Evolutionary conservation across 2,888 invertebrate species (phyloP), one percentile per base, ranked within the genome.

Genomic region (Palloptera scutellata): DNA sequence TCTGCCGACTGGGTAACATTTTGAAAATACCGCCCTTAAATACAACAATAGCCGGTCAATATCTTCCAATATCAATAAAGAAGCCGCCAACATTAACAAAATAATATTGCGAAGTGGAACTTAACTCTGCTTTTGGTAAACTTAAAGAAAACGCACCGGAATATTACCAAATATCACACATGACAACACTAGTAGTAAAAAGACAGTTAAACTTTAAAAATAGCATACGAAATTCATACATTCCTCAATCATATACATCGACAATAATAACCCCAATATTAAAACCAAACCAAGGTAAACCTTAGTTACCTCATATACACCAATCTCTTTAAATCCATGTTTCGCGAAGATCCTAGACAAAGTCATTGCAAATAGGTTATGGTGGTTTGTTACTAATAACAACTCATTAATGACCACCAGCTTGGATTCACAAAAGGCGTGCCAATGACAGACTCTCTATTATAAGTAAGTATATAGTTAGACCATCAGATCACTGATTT

Each of bases 271-370:
- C 66, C 6, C 66, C 66, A 5, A 66, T 68, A n/a, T 15, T n/a
- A 15, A 70, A 66, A 68, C 60, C 55, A 43, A 40, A 58, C 4
- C 8, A 15, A 1, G 54, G 64, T 55, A 70, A 68, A 58, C 59
- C 11, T 12, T 45, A 2, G 6, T 64, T 3, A 41, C 15, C 1
- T 70, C 70, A 0, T 69, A 68, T 15, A 13, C 62, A 11, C 67
- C 67, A 8, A 71, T 71, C 8, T 69, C 67, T 6, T 61, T 69
- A 1, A 68, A 68, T 12, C 19, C 57, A 6, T 61, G 54, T 17
- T n/a, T 40, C 2, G 30, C 62, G 1, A 65, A 68, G 12, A 12
- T 61, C 0, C n/a, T 62, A 8, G 61, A 64, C 45, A 64, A 58
- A 62, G 64, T 67, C 19, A 53, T 67, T 15, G 61, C 61, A 1